A percentile compares a stretch with the other conserved stretches of the same genome.
Conservation (phyloP, 2,113 vertebrate genomes). For the Phalacrocorax carbo region DNA sequence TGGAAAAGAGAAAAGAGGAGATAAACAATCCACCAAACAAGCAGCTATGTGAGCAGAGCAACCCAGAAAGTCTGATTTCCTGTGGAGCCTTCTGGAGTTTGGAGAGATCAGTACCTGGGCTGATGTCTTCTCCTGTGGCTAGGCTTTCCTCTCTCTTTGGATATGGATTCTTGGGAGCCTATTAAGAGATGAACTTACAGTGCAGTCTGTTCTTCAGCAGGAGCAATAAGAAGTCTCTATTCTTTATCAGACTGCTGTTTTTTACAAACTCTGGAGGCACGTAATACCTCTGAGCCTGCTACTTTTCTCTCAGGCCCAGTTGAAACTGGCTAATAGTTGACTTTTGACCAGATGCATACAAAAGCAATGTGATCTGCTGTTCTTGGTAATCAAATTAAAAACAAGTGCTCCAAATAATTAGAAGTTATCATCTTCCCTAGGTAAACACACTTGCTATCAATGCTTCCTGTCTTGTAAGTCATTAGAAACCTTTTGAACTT, state of each 20-base stretch:
- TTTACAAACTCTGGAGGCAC: not conserved
- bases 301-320: not conserved
- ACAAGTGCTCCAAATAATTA: not conserved
- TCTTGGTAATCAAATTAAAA: conserved; percentile 1
- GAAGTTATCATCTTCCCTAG: not conserved
- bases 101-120: not conserved
- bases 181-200: not conserved
- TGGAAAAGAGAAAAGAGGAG: not conserved
- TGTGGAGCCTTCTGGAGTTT: not conserved
- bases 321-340: not conserved
- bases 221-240: not conserved
- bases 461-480: not conserved
- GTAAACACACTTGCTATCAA: not conserved
- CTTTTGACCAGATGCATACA: not conserved
- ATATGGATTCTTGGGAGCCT: not conserved
- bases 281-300: not conserved
- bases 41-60: not conserved
- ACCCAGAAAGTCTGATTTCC: not conserved
- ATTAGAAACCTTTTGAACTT: conserved; percentile 38
- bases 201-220: not conserved
- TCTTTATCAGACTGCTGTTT: not conserved
- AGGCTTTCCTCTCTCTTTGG: not conserved
- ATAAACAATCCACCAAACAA: not conserved
- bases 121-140: not conserved
- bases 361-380: not conserved